These are phyloP conservation scores for Oncorhynchus nerka DNA, from an alignment of 2,113 vertebrate genomes.

Conservation along the genomic window DNA sequence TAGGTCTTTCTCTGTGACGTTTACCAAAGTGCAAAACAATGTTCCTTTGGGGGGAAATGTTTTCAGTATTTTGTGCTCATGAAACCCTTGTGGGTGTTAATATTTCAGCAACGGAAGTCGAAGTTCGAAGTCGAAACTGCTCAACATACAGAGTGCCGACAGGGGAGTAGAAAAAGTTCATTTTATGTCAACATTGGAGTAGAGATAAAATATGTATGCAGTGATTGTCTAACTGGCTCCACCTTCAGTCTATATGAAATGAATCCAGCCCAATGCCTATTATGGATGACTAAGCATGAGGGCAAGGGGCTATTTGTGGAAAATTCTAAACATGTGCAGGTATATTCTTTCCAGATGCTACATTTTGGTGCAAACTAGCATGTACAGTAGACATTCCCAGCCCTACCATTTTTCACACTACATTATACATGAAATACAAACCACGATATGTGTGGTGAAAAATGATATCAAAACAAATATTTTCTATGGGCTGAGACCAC, in stretches of 20 bases:
- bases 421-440: too few species aligned
- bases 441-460: too few species aligned
- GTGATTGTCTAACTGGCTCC: not conserved
- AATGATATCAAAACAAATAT: too few species aligned
- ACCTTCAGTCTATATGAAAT: not conserved
- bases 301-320: too few species aligned
- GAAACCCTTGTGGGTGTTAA: conserved; percentile 14
- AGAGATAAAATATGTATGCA: not conserved
- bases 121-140: not conserved
- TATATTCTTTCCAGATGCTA: too few species aligned
- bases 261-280: too few species aligned
- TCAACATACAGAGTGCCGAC: not conserved
- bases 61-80: conserved; percentile 23
- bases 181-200: not conserved
- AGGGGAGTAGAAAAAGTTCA: not conserved
- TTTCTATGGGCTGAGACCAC: too few species aligned
- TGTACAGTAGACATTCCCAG: too few species aligned
- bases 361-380: too few species aligned
- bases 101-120: conserved; percentile 19
- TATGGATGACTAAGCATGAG: too few species aligned
- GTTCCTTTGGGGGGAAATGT: conserved; percentile 20
- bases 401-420: too few species aligned
- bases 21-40: conserved; percentile 37
- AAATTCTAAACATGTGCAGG: too few species aligned
- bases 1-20: not conserved